Conservation (phyloP, 2,797 vertebrate genomes). For the Macropus fuliginosus region DNA sequence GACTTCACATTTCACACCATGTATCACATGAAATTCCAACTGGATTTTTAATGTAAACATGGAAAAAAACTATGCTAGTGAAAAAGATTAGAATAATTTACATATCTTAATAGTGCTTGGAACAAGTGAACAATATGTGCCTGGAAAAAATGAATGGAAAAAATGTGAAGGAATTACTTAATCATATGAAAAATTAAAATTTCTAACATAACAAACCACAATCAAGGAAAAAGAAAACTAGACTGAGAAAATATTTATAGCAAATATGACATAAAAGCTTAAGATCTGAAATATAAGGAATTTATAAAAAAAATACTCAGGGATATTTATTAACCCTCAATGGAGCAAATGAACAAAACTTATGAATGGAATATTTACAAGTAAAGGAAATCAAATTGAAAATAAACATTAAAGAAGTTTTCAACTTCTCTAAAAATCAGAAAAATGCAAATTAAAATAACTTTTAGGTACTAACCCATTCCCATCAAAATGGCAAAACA, state of each 20-base stretch:
- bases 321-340: neutral
- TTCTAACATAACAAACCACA: neutral
- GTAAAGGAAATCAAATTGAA: neutral
- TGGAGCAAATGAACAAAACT: neutral
- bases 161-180: neutral
- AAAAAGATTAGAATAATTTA: neutral
- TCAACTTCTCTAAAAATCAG: neutral
- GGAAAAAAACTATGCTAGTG: neutral
- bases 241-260: neutral
- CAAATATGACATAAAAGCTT: neutral
- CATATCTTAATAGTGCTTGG: neutral
- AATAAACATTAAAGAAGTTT: neutral
- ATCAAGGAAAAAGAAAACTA: neutral
- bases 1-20: neutral
- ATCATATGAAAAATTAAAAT: neutral
- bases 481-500: neutral
- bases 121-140: neutral
- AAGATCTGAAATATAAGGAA: neutral
- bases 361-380: neutral
- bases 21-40: neutral
- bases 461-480: neutral
- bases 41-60: neutral
- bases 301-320: neutral
- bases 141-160: neutral
- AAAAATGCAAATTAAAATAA: neutral